Percentiles rank a stretch among this genome's conserved stretches.
These are phyloP conservation scores for Macroramphosus scolopax DNA, from an alignment of 2,797 vertebrate species.

Conservation along the genomic window DNA sequence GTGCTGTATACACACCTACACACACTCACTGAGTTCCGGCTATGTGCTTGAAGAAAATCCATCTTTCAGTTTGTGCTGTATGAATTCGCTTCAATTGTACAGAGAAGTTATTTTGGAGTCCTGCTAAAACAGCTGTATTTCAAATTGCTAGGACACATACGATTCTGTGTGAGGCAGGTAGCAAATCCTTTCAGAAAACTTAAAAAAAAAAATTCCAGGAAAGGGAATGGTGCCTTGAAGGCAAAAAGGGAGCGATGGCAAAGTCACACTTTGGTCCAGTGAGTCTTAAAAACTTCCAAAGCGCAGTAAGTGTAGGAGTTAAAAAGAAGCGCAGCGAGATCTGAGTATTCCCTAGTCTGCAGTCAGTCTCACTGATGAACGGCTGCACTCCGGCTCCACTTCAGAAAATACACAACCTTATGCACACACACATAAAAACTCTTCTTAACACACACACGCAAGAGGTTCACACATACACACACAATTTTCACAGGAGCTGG, in stretches of 20 bases:
- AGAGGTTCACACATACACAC: conserved; percentile 48
- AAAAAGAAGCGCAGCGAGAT: conserved; percentile 44
- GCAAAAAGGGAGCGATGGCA: conserved; percentile 33
- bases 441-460: conserved; percentile 58
- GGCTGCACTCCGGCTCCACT: conserved; percentile 70
- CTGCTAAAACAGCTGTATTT: conserved; percentile 6
- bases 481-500: conserved; percentile 57
- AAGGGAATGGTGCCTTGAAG: conserved; percentile 28
- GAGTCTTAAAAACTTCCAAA: conserved; percentile 35
- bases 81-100: conserved; percentile 6
- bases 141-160: conserved; percentile 3
- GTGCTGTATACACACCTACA: conserved; percentile 30
- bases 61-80: conserved; percentile 26
- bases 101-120: conserved; percentile 2
- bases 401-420: conserved; percentile 69
- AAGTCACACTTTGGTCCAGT: conserved; percentile 37
- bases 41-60: conserved; percentile 17
- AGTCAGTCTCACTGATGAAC: conserved; percentile 63
- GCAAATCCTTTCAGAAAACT: not conserved
- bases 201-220: conserved; percentile 37
- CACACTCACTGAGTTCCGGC: conserved; percentile 11
- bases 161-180: conserved; percentile 8
- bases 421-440: conserved; percentile 59
- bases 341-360: conserved; percentile 53
- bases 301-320: conserved; percentile 49